Base-by-base conservation (phyloP, 2,888 invertebrate genomes). In the Stictocephala bisonia region DNA sequence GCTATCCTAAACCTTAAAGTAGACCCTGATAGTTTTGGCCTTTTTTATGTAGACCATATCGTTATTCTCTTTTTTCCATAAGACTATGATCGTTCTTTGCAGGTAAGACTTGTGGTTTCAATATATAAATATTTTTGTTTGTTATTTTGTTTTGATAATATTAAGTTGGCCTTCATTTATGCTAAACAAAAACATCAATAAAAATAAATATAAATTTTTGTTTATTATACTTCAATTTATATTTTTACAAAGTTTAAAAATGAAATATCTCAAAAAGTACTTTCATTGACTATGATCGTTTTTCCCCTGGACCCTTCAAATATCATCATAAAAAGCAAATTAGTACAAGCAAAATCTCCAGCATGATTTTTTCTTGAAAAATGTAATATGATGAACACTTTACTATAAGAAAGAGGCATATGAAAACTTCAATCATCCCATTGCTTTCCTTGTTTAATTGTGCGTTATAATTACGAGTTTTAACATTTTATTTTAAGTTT, bases 281-380 rank as follows among this genome's bases (percentile, higher is more conserved):
- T 13, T 69, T 69, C 22, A 20, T 22, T 71, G 71, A 71, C 71
- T 71, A 40, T 71, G 71, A 56, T 71, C 41, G 56, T 71, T 71
- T 58, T 71, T 56, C 56, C 56, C 56, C 56, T 56, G 56, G 11
- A n/a, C 56, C 56, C 56, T 56, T 56, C 51, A 18, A 48, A 48
- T 48, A 3, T 44, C n/a, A 35, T 35, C n/a, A n/a, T n/a, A n/a
- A n/a, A n/a, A n/a, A n/a, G n/a, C n/a, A n/a, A n/a, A n/a, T n/a
- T n/a, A n/a, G n/a, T n/a, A n/a, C n/a, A n/a, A n/a, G n/a, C n/a
- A n/a, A n/a, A n/a, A n/a, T n/a, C n/a, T n/a, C n/a, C n/a, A n/a
- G n/a, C n/a, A n/a, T n/a, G n/a, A n/a, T n/a, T n/a, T n/a, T n/a
- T n/a, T n/a, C n/a, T n/a, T n/a, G n/a, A n/a, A n/a, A n/a, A n/a